These are phyloP conservation scores for Tachycineta bicolor DNA, from an alignment of 2,113 vertebrate genomes.

Conservation along the genomic window DNA sequence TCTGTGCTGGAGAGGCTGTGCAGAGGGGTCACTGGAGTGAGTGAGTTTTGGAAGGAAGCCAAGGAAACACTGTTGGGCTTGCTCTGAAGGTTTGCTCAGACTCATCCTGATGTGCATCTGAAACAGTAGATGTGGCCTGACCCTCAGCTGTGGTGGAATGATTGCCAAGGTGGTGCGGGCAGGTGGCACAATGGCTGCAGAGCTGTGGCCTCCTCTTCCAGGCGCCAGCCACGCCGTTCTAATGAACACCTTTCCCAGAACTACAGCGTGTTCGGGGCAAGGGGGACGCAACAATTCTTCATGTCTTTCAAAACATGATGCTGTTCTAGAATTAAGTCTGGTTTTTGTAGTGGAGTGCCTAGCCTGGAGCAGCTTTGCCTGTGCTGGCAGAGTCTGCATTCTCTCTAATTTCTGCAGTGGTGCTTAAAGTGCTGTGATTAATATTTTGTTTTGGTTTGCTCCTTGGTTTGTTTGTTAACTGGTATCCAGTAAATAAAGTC, in stretches of 20 bases:
- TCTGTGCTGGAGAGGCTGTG: background rate
- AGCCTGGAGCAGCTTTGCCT: background rate
- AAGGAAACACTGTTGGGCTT: background rate
- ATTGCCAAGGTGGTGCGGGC: background rate
- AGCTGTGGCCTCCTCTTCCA: background rate
- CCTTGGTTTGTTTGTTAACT: background rate
- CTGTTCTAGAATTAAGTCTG: background rate
- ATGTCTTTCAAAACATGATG: background rate
- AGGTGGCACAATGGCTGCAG: background rate
- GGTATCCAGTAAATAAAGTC: background rate
- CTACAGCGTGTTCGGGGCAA: background rate
- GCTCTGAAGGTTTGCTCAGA: background rate
- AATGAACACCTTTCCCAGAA: background rate
- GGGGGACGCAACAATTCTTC: background rate
- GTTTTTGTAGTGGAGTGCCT: background rate
- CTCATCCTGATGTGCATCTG: background rate
- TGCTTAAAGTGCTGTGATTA: background rate
- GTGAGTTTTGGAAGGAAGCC: constrained; percentile 8
- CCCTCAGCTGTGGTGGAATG: background rate
- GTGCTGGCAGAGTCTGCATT: background rate
- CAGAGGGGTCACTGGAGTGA: background rate
- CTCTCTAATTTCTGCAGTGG: background rate
- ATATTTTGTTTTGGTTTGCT: background rate
- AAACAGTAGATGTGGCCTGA: background rate
- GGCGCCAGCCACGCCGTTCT: background rate